A percentile compares a stretch with the other conserved stretches of the same genome.
phyloP scores from a whole-genome alignment of 2,888 invertebrate species.

The Amiota minor region DNA sequence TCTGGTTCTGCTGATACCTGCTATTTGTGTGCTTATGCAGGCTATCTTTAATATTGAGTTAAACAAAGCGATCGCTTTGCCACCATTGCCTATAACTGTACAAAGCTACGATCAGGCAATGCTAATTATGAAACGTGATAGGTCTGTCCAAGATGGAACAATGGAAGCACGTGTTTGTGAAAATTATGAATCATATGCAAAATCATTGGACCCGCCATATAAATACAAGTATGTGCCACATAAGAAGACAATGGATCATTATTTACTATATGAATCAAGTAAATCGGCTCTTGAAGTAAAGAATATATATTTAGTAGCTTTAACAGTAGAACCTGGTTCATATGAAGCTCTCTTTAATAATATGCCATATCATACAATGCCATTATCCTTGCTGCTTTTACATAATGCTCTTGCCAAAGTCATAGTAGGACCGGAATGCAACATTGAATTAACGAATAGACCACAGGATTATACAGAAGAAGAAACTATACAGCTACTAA shows the following conservation, averaged over 20 bases:
- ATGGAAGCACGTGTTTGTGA: not conserved
- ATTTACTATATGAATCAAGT: conserved; percentile 6
- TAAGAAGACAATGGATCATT: conserved; percentile 4
- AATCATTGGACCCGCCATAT: not conserved
- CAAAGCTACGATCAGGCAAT: not conserved
- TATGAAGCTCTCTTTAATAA: conserved; percentile 14
- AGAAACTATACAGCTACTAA: not conserved
- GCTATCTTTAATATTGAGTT: not conserved
- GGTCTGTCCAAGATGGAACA: not conserved
- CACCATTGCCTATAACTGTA: not conserved
- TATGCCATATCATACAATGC: conserved; percentile 2
- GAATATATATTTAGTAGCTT: conserved; percentile 6
- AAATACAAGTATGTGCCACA: not conserved
- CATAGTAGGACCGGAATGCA: not conserved
- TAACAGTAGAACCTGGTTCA: not conserved
- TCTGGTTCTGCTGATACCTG: not conserved
- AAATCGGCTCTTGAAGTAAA: not conserved
- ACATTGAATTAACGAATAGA: not conserved
- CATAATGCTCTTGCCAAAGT: conserved; percentile 20
- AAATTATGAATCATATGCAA: not conserved
- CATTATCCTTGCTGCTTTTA: not conserved
- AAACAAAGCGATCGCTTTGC: not conserved
- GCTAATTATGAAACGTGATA: not conserved
- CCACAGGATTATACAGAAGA: not conserved
- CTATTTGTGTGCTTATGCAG: not conserved